Percentiles rank a stretch among this genome's conserved stretches.
Evolutionary conservation across 2,888 invertebrate species (phyloP).

Genomic region (Pardosa pseudoannulata): DNA sequence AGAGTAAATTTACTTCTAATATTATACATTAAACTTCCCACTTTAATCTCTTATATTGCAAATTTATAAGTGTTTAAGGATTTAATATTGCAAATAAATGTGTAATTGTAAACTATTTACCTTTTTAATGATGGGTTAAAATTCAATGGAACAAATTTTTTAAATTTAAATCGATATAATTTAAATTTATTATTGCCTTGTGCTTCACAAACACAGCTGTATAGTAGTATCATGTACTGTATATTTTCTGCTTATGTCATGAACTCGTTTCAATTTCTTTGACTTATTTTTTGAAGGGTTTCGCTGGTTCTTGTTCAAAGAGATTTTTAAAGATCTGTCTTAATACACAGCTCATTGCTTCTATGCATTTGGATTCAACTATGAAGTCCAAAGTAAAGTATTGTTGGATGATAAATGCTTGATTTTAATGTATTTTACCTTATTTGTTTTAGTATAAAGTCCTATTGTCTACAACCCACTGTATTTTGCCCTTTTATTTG

Average conservation of each 20-base stretch:
- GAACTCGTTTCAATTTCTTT: conserved; percentile 56
- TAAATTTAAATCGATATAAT: too few species aligned
- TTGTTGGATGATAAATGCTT: conserved; percentile 70
- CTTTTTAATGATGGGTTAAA: too few species aligned
- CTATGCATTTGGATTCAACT: conserved; percentile 69
- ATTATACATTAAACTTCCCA: too few species aligned
- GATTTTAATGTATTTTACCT: conserved; percentile 48
- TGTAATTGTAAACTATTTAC: too few species aligned
- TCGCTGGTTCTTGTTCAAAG: conserved; percentile 67
- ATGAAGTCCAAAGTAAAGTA: conserved; percentile 72
- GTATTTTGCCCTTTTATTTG: not conserved
- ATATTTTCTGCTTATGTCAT: conserved; percentile 52
- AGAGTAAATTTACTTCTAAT: too few species aligned
- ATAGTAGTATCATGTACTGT: conserved; percentile 12
- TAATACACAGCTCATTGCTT: conserved; percentile 37
- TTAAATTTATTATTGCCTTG: too few species aligned
- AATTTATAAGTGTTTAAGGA: too few species aligned
- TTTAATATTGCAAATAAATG: too few species aligned
- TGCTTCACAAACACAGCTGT: not conserved
- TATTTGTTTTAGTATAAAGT: conserved; percentile 1
- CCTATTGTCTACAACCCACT: not conserved
- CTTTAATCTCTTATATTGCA: too few species aligned
- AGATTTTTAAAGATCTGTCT: conserved; percentile 66
- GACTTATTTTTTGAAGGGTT: conserved; percentile 71
- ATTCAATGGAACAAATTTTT: too few species aligned